These are phyloP conservation scores for Turdus rufiventris DNA, from an alignment of 2,113 vertebrate species.

Conservation along the genomic window DNA sequence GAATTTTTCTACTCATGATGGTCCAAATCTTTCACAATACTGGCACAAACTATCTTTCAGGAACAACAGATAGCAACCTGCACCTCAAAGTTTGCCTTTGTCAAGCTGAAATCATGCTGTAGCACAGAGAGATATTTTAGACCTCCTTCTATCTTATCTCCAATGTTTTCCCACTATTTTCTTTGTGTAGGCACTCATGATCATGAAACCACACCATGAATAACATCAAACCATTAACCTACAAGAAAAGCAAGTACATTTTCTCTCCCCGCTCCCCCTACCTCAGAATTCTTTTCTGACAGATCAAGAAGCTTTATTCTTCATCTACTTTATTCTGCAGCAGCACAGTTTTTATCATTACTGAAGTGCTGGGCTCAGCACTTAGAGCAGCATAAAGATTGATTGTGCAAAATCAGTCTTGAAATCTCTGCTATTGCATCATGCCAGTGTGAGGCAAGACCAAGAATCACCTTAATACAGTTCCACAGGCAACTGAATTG, in stretches of 20 bases:
- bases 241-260: background rate
- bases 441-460: background rate
- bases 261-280: background rate
- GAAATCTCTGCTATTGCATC: background rate
- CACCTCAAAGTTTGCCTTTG: background rate
- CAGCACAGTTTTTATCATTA: background rate
- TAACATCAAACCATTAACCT: background rate
- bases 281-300: background rate
- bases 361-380: background rate
- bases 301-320: background rate
- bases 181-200: background rate
- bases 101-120: background rate
- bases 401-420: background rate
- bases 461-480: background rate
- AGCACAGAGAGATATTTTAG: background rate
- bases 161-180: background rate
- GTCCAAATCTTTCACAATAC: background rate
- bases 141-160: background rate
- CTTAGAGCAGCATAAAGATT: background rate
- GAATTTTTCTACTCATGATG: background rate
- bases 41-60: background rate
- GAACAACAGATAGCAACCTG: background rate
- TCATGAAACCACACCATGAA: background rate
- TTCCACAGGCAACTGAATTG: background rate
- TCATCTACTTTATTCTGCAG: background rate